Conservation (phyloP, 2,888 invertebrate genomes). For the Heteromurus nitidus region DNA sequence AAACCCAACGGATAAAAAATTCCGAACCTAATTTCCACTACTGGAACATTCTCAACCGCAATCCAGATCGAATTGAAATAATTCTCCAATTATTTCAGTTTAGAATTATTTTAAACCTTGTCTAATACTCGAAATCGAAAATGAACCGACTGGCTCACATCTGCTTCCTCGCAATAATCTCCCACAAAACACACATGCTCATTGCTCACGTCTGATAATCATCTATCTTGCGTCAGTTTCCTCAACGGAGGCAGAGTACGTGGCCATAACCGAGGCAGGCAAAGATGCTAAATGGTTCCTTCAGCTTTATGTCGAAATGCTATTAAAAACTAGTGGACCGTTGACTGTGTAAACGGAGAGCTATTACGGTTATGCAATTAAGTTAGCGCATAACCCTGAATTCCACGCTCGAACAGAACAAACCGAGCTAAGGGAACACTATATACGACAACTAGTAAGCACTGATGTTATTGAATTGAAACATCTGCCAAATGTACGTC, state of each 20-base stretch:
- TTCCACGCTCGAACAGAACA: slow-evolving; percentile 71
- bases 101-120: too few species aligned
- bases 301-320: slow-evolving; percentile 52
- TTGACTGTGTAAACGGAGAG: background rate
- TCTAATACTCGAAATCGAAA: too few species aligned
- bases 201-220: too few species aligned
- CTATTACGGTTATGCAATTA: slow-evolving; percentile 68
- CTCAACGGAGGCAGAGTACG: slow-evolving; percentile 69
- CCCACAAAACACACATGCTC: too few species aligned
- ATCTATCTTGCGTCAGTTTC: too few species aligned
- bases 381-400: slow-evolving; percentile 69
- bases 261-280: slow-evolving; percentile 64
- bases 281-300: slow-evolving; percentile 65
- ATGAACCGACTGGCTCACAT: too few species aligned
- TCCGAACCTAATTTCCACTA: too few species aligned
- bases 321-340: background rate
- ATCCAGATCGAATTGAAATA: too few species aligned
- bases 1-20: too few species aligned
- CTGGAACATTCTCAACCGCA: too few species aligned
- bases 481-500: background rate
- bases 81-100: too few species aligned
- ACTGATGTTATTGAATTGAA: background rate
- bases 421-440: slow-evolving; percentile 66
- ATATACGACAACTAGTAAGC: slow-evolving; percentile 21
- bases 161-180: too few species aligned